These are phyloP conservation scores for Thyatira batis DNA, from an alignment of 2,888 invertebrate genomes.

Conservation along the genomic window DNA sequence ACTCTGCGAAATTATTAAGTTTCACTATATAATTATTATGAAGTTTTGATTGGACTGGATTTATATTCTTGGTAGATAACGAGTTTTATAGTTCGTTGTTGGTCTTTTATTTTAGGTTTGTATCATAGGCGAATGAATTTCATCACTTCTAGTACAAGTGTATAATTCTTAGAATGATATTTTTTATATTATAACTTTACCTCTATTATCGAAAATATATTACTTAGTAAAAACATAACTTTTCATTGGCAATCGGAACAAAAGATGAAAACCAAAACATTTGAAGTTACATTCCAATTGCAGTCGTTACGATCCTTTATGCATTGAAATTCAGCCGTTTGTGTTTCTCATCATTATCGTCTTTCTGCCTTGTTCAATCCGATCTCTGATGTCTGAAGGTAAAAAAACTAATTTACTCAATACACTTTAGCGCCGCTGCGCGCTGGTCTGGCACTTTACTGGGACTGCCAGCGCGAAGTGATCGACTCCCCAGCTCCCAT, in stretches of 20 bases:
- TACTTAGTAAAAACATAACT: too few species aligned
- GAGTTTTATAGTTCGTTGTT: too few species aligned
- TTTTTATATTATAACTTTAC: too few species aligned
- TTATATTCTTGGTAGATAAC: too few species aligned
- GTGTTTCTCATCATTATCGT: background rate
- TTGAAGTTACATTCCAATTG: too few species aligned
- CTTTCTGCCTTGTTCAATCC: background rate
- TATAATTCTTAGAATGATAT: too few species aligned
- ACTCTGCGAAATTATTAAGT: background rate
- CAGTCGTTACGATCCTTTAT: background rate
- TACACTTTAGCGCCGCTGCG: background rate
- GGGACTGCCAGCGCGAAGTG: background rate
- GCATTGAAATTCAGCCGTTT: background rate
- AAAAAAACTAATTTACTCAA: background rate
- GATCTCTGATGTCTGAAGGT: background rate
- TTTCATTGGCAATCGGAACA: too few species aligned
- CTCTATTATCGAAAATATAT: too few species aligned
- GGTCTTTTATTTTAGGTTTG: too few species aligned
- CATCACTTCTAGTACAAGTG: too few species aligned
- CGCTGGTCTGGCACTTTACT: background rate
- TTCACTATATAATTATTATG: background rate
- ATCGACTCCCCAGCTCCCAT: slow-evolving; percentile 9
- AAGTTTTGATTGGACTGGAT: background rate
- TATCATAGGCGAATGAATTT: too few species aligned
- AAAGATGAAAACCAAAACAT: too few species aligned